A percentile compares a stretch with the other conserved stretches of the same genome.
Evolutionary conservation across 2,113 vertebrate species (phyloP).

Genomic region (Empidonax traillii): DNA sequence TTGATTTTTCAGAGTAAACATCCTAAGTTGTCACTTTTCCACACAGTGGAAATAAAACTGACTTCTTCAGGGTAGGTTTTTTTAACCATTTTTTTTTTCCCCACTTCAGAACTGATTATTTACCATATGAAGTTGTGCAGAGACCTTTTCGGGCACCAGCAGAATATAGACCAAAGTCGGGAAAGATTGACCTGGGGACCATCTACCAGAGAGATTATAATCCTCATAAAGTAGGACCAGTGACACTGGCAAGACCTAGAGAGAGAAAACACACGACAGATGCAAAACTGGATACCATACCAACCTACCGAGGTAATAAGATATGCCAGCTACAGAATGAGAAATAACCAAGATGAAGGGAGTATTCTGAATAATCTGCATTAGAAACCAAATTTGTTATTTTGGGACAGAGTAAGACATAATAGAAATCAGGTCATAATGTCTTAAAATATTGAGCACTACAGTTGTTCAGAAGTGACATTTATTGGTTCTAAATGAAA

Average conservation of each 20-base stretch:
- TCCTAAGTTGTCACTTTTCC: neutral
- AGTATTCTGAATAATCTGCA: neutral
- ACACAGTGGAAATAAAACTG: neutral
- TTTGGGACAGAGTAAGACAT: neutral
- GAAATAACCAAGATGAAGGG: neutral
- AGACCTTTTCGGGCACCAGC: conserved; percentile 55
- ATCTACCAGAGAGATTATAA: conserved; percentile 81
- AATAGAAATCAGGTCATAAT: neutral
- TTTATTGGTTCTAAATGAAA: neutral
- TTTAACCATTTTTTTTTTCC: conserved; percentile 6
- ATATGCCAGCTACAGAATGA: neutral
- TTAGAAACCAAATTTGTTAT: neutral
- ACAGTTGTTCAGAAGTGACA: neutral
- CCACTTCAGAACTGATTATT: conserved; percentile 78
- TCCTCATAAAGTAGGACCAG: conserved; percentile 71
- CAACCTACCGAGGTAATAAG: conserved; percentile 85
- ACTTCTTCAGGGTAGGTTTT: neutral
- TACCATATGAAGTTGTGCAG: conserved; percentile 72
- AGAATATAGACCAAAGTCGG: conserved; percentile 71
- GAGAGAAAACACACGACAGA: conserved; percentile 58
- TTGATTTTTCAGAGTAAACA: neutral
- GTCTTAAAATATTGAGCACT: neutral
- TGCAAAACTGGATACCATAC: conserved; percentile 79
- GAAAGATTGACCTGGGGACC: conserved; percentile 76
- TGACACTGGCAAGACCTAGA: conserved; percentile 66